Conservation (phyloP, 64 coral and sea anemone species). For the Porites lutea region DNA sequence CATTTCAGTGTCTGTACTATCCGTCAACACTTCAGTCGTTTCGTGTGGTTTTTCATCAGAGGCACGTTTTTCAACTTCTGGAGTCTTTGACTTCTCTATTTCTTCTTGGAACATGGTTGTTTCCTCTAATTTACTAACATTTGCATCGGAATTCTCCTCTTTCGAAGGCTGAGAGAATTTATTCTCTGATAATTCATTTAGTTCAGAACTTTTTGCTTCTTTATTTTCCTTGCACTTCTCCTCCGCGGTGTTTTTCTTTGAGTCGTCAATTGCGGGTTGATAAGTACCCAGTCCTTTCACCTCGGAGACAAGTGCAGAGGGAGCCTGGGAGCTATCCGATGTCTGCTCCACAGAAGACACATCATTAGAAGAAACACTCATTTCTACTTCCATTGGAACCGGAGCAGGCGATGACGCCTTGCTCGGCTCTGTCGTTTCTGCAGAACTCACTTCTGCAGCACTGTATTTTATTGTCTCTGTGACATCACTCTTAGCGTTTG, state of each 20-base stretch:
- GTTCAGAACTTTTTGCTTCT: constrained; percentile 4
- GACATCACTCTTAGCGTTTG: background rate
- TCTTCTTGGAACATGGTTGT: background rate
- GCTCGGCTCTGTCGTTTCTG: background rate
- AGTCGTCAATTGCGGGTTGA: background rate
- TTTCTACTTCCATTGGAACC: background rate
- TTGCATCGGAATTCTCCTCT: background rate
- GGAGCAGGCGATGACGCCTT: background rate
- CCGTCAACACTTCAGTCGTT: background rate
- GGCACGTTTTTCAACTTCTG: background rate
- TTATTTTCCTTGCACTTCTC: background rate
- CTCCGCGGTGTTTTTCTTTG: background rate
- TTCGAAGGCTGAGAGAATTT: background rate
- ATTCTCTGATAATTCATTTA: background rate
- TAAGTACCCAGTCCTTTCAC: background rate
- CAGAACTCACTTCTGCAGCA: background rate
- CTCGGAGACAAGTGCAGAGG: background rate
- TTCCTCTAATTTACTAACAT: background rate
- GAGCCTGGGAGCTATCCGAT: background rate
- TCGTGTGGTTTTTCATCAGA: background rate
- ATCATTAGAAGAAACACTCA: background rate
- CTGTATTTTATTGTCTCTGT: background rate
- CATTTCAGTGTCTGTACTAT: background rate
- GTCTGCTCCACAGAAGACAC: background rate
- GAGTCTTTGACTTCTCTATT: background rate